A percentile compares a stretch with the other conserved stretches of the same genome.
These are phyloP conservation scores for Neoarius graeffei DNA, from an alignment of 2,113 vertebrate species.

Conservation along the genomic window DNA sequence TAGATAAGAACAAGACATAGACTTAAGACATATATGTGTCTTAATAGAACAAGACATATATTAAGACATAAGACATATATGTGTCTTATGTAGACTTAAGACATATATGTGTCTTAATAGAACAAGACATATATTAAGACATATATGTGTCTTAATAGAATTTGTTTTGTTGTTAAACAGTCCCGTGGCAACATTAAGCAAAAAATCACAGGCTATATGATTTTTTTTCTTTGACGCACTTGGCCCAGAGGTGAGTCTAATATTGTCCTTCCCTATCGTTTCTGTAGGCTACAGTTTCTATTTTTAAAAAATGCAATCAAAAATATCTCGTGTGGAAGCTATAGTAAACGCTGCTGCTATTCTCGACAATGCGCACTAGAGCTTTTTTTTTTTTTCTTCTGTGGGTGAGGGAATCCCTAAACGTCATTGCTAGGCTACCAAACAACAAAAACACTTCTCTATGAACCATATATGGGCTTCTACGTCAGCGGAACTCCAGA, in stretches of 20 bases:
- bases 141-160: not conserved
- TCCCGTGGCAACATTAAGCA: not conserved
- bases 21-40: too few species aligned
- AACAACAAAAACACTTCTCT: slow-evolving; percentile 89
- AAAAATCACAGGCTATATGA: not conserved
- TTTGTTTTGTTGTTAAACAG: not conserved
- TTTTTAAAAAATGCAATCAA: slow-evolving; percentile 59
- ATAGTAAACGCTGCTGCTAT: slow-evolving; percentile 77
- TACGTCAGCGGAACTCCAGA: slow-evolving; percentile 96
- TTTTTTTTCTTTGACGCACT: slow-evolving; percentile 24
- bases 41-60: too few species aligned
- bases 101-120: too few species aligned
- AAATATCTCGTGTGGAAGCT: slow-evolving; percentile 68
- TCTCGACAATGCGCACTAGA: slow-evolving; percentile 77
- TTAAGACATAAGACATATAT: too few species aligned
- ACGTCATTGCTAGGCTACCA: slow-evolving; percentile 97
- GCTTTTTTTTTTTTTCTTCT: slow-evolving; percentile 60
- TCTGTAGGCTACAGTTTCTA: not conserved
- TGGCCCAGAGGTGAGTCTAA: slow-evolving; percentile 3
- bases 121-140: too few species aligned
- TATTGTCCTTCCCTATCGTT: not conserved
- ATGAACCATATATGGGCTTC: slow-evolving; percentile 91
- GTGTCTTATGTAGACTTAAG: too few species aligned
- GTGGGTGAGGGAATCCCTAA: slow-evolving; percentile 96
- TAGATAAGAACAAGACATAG: too few species aligned